These are phyloP conservation scores for Cabera pusaria DNA, from an alignment of 2,888 invertebrate genomes.

Conservation along the genomic window DNA sequence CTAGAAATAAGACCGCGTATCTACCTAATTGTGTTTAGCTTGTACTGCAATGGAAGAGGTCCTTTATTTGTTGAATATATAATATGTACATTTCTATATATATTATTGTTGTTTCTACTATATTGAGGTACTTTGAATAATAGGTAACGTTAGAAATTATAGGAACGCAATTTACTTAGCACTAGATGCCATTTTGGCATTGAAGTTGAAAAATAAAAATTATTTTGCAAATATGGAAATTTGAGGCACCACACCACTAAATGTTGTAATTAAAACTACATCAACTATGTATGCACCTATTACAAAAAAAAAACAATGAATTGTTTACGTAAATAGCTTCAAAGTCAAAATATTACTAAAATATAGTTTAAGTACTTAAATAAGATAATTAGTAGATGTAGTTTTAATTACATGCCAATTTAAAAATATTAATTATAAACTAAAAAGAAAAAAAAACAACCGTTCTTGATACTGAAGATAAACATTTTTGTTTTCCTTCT, in stretches of 20 bases:
- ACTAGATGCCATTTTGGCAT: slow-evolving; percentile 24
- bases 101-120: no score
- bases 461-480: slow-evolving; percentile 16
- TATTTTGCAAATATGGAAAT: slow-evolving; percentile 2
- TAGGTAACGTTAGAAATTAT: slow-evolving; percentile 49
- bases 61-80: no score
- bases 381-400: slow-evolving; percentile 27
- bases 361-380: no score
- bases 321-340: no score
- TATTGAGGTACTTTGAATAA: slow-evolving; percentile 52
- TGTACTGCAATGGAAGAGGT: no score
- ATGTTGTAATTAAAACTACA: slow-evolving; percentile 20
- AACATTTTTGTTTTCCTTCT: slow-evolving; percentile 14
- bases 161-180: slow-evolving; percentile 67
- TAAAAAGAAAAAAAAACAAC: slow-evolving; percentile 28
- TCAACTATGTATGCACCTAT: no score
- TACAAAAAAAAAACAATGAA: no score
- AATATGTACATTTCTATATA: no score
- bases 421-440: slow-evolving; percentile 25
- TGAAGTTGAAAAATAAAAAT: slow-evolving; percentile 12
- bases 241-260: slow-evolving; percentile 17
- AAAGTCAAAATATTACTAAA: no score
- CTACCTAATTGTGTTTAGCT: no score
- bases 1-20: no score
- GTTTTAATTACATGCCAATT: slow-evolving; percentile 26